phyloP scores from a whole-genome alignment of 2,888 invertebrate genomes.

The Athetis lepigone region DNA sequence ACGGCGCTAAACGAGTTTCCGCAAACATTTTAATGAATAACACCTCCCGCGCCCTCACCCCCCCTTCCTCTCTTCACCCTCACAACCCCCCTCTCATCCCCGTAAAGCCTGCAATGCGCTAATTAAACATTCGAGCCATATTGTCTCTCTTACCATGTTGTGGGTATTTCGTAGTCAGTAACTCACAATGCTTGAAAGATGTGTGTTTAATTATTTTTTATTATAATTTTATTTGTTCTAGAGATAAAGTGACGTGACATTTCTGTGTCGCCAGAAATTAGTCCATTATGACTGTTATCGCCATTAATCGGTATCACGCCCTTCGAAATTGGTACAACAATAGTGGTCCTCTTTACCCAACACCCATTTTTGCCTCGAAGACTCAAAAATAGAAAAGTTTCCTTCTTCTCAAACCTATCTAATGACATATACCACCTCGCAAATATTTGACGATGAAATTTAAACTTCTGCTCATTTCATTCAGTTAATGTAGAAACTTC shows the following conservation, averaged over 20 bases:
- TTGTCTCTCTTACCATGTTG: conserved; percentile 87
- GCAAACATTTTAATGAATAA: conserved; percentile 91
- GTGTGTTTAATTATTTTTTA: conserved; percentile 41
- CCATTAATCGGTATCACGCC: no score
- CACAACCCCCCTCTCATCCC: conserved; percentile 60
- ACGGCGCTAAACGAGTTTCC: conserved; percentile 89
- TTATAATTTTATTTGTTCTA: conserved; percentile 30
- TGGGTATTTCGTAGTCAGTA: conserved; percentile 75
- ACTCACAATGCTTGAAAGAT: conserved; percentile 56
- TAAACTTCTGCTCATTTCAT: no score
- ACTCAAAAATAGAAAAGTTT: no score
- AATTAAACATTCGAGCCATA: conserved; percentile 90
- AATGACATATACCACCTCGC: no score
- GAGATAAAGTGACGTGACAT: not conserved
- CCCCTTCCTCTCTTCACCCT: conserved; percentile 53
- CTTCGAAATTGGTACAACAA: no score
- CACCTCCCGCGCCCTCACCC: conserved; percentile 79
- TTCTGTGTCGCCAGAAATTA: conserved; percentile 3
- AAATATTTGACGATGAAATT: no score
- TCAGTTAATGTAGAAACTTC: no score
- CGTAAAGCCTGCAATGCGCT: conserved; percentile 85
- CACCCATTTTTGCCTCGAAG: no score
- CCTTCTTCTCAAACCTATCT: no score
- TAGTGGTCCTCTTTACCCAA: no score
- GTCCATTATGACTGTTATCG: no score